Evolutionary conservation across 64 coral and sea anemone genomes (phyloP).

Genomic region (Pocillopora verrucosa): DNA sequence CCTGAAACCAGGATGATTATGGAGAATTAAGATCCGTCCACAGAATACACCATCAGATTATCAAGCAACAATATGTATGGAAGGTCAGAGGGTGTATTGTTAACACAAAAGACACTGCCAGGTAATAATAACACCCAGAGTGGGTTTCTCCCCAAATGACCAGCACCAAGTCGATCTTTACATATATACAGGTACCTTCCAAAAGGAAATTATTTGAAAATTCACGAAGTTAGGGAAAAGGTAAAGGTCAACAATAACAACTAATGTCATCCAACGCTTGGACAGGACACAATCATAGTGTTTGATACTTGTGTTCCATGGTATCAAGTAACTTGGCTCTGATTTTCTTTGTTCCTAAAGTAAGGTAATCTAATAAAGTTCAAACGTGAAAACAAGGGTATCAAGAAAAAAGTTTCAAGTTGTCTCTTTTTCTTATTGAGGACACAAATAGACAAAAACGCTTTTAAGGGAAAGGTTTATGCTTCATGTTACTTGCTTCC

Average conservation of each 20-base stretch:
- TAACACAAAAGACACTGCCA: not conserved
- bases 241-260: too few species aligned
- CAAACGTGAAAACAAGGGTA: too few species aligned
- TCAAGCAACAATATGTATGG: constrained; percentile 4
- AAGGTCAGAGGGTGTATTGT: not conserved
- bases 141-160: not conserved
- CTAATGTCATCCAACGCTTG: too few species aligned
- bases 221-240: too few species aligned
- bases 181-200: not conserved
- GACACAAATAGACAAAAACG: too few species aligned
- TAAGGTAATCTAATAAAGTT: too few species aligned
- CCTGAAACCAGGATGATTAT: not conserved
- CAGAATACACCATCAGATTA: constrained; percentile 9
- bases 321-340: too few species aligned
- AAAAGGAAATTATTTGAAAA: not conserved
- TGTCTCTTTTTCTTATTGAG: too few species aligned
- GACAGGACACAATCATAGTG: too few species aligned
- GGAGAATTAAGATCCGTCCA: not conserved
- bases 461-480: not conserved
- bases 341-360: too few species aligned
- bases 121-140: not conserved
- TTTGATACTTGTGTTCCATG: too few species aligned
- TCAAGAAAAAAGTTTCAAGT: too few species aligned
- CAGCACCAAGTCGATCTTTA: not conserved
- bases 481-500: not conserved